Percentiles rank a stretch among this genome's conserved stretches.
Evolutionary conservation across 2,888 invertebrate species (phyloP).

Genomic region (Nomada goodeniana): DNA sequence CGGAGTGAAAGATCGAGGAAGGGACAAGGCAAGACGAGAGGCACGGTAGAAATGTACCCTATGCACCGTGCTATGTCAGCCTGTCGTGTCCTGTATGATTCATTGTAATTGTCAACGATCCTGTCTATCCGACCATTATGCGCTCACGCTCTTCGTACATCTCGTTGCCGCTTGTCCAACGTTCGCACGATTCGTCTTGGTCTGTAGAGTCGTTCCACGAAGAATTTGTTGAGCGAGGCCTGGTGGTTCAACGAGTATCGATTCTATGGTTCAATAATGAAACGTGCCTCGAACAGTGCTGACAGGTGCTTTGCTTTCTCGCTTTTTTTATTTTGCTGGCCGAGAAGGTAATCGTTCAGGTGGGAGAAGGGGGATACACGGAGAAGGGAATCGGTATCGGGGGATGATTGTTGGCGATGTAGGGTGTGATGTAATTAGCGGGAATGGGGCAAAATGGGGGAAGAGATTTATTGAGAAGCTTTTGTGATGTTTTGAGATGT

Average conservation of each 20-base stretch:
- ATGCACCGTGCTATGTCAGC: constrained; percentile 50
- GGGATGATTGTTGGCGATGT: too few species aligned
- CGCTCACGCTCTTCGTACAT: constrained; percentile 38
- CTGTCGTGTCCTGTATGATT: constrained; percentile 76
- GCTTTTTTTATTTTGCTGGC: background rate
- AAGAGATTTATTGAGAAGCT: too few species aligned
- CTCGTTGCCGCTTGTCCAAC: constrained; percentile 54
- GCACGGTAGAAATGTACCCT: constrained; percentile 40
- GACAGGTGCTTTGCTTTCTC: background rate
- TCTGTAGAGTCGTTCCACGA: constrained; percentile 52
- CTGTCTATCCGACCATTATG: constrained; percentile 65
- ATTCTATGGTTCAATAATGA: background rate
- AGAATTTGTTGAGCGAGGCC: constrained; percentile 10
- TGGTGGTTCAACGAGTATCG: background rate
- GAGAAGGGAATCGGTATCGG: too few species aligned
- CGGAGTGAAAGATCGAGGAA: constrained; percentile 2
- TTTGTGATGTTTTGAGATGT: too few species aligned
- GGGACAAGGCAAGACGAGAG: constrained; percentile 15
- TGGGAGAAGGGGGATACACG: too few species aligned
- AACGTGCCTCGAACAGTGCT: background rate
- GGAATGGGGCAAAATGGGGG: too few species aligned
- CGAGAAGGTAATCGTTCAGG: too few species aligned
- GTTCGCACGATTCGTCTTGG: constrained; percentile 40
- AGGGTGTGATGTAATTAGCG: too few species aligned
- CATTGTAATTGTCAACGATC: constrained; percentile 79